phyloP scores from a whole-genome alignment of 2,113 vertebrate genomes.

The Caretta caretta region DNA sequence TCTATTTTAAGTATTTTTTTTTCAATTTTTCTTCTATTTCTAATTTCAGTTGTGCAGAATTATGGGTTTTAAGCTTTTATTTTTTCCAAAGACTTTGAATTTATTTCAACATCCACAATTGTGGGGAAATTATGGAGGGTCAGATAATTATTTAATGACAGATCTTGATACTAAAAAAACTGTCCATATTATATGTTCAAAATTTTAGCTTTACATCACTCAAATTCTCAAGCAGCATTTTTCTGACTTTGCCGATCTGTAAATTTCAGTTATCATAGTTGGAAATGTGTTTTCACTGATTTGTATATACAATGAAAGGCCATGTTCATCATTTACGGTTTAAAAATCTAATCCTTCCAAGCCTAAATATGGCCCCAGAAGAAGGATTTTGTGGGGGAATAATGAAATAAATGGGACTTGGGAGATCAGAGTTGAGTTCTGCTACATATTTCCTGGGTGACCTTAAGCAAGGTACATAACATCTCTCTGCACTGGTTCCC shows the following conservation, averaged over 20 bases:
- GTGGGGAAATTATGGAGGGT: too few relatives aligned
- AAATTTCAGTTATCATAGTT: not conserved
- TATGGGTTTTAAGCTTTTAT: not conserved
- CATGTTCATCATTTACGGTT: not conserved
- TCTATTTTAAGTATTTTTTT: not conserved
- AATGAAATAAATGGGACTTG: not conserved
- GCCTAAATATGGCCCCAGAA: not conserved
- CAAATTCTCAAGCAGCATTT: too few relatives aligned
- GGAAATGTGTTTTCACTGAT: not conserved
- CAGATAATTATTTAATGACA: too few relatives aligned
- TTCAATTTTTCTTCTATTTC: not conserved
- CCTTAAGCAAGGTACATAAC: not conserved
- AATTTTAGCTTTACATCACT: too few relatives aligned
- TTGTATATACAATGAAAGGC: not conserved
- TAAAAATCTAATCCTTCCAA: not conserved
- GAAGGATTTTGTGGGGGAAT: not conserved
- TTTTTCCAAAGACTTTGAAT: not conserved
- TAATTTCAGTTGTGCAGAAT: not conserved
- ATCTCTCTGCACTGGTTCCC: not conserved
- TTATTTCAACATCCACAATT: too few relatives aligned
- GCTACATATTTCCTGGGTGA: not conserved
- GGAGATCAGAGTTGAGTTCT: conserved; percentile 12
- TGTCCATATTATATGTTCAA: too few relatives aligned
- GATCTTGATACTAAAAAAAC: too few relatives aligned
- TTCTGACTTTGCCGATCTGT: too few relatives aligned